Evolutionary conservation across 2,888 invertebrate genomes (phyloP), one percentile per base, ranked within the genome.

Genomic region (Drosophila mettleri): DNA sequence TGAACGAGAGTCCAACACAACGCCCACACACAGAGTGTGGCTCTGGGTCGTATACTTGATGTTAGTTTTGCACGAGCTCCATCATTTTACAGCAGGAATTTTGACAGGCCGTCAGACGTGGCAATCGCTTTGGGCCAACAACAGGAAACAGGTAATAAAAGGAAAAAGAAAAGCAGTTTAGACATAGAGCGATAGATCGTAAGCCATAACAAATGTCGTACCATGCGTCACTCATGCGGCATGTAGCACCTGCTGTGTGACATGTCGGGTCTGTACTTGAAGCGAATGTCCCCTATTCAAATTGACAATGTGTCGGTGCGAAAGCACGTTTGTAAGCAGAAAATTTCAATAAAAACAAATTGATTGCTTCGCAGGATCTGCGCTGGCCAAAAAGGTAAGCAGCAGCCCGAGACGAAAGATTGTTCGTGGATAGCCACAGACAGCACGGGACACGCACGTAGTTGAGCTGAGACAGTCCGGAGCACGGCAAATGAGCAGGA

Each of bases 261-360:
- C 62, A 58, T 74, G 74, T 71, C 77, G 66, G 51, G 69, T 43
- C 41, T 75, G 70, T 68, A 69, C 74, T 70, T 54, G 69, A 75
- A 75, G 75, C 72, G 74, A 81, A 80, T 86, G 83, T 80, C 84
- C 80, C 71, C 63, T 54, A 68, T 69, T 71, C 74, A 77, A 80
- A 77, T 64, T 78, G 78, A 68, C 49, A 64, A 74, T 52, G 46
- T 60, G 61, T 46, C 31, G 46, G 34, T 31, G 64, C 10, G 39
- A 18, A 31, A 55, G 59, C 12, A 12, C 9, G 48, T 9, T 20
- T 5, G 41, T n/a, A 62, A 34, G 71, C 66, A 58, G 57, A 64
- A 79, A 82, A 85, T 85, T 86, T 86, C 86, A 86, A 86, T 86
- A 86, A 86, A 86, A 85, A 73, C 85, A 83, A 86, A 86, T 86